Conservation (phyloP, 2,888 invertebrate genomes). For the Amphipoea lucens region DNA sequence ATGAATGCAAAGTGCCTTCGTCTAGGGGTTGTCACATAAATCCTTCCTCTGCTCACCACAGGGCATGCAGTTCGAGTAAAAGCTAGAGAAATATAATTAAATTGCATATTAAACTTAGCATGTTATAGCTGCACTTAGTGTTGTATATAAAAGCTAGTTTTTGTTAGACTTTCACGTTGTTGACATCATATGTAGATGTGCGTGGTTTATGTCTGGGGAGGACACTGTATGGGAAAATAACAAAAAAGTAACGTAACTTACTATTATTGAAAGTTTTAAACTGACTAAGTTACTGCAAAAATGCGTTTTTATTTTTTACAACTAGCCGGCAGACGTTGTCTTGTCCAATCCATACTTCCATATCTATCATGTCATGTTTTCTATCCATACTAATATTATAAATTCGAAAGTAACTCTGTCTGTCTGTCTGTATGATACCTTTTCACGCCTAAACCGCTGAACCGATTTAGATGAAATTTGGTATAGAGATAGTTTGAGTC, state of each 20-base stretch:
- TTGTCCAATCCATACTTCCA: too few relatives aligned
- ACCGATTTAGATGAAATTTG: too few relatives aligned
- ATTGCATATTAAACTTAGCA: neutral
- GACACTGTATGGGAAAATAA: neutral
- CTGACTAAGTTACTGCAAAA: neutral
- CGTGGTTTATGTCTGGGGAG: neutral
- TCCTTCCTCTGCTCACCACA: neutral
- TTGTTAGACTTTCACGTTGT: slow-evolving; percentile 39
- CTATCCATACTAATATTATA: too few relatives aligned
- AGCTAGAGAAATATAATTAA: slow-evolving; percentile 9
- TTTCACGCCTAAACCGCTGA: too few relatives aligned
- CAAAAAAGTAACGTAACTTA: neutral
- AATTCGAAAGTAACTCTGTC: too few relatives aligned
- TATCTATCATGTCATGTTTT: too few relatives aligned
- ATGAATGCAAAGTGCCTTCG: too few relatives aligned
- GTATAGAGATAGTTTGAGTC: too few relatives aligned
- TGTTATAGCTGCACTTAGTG: slow-evolving; percentile 7
- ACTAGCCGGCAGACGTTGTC: too few relatives aligned
- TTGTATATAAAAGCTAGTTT: slow-evolving; percentile 35
- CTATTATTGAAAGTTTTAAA: neutral
- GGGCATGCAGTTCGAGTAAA: neutral
- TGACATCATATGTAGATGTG: slow-evolving; percentile 46
- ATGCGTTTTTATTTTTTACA: too few relatives aligned
- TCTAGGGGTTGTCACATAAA: neutral
- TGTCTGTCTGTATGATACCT: too few relatives aligned